Percentiles rank a stretch among this genome's conserved stretches.
Evolutionary conservation across 2,888 invertebrate species (phyloP).

Genomic region (Dryadula phaetusa): DNA sequence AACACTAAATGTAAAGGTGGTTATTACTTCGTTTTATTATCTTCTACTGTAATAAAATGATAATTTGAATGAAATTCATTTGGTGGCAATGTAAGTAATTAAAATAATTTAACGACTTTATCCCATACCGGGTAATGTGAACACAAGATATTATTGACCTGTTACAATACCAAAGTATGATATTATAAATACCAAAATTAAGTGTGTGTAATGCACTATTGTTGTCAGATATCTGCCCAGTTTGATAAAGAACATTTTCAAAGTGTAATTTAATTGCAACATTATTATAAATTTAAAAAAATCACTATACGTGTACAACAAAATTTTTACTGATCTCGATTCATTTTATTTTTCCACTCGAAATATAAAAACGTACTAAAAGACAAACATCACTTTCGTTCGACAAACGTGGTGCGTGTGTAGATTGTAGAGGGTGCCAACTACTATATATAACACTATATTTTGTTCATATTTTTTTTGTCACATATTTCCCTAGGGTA

Average conservation of each 20-base stretch:
- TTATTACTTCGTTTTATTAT: constrained; percentile 30
- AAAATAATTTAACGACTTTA: constrained; percentile 14
- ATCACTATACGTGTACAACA: too few species aligned
- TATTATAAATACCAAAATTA: background rate
- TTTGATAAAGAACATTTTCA: background rate
- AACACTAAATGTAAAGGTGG: constrained; percentile 24
- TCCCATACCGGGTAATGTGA: background rate
- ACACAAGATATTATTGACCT: constrained; percentile 8
- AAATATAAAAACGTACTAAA: background rate
- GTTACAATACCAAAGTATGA: background rate
- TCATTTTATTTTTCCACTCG: background rate
- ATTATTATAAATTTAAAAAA: too few species aligned
- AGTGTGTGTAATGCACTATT: background rate
- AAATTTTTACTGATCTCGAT: background rate
- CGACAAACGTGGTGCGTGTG: background rate
- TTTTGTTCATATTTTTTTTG: background rate
- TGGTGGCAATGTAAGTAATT: background rate
- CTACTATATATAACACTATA: background rate
- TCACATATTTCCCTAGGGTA: background rate
- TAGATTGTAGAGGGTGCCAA: background rate
- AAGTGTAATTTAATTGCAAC: too few species aligned
- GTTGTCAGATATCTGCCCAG: background rate
- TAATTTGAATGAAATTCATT: constrained; percentile 16
- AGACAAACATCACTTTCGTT: background rate
- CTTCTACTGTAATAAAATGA: constrained; percentile 17